Evolutionary conservation across 2,888 invertebrate species (phyloP), one percentile per base, ranked within the genome.

Genomic region (Phasia obesa): DNA sequence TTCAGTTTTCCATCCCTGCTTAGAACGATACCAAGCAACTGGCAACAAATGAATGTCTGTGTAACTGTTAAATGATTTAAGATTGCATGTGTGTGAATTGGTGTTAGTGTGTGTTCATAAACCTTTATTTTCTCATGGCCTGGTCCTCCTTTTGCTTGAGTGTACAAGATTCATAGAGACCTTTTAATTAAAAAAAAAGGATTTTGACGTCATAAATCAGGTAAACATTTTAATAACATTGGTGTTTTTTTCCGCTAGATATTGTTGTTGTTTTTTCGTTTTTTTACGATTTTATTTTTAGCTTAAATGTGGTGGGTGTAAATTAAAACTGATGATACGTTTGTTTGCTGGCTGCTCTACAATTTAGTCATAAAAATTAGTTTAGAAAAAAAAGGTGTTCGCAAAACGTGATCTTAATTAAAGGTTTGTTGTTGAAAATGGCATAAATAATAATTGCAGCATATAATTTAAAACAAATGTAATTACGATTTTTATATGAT

Each of bases 331-430:
- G 62, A 73, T 69, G 53, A 69, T 49, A 57, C 44, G 42, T 25
- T 35, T 44, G 44, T 65, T 65, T 31, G n/a, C 49, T 23, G 44
- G 31, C 64, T 35, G 44, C 47, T 35, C 23, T 23, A 47, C 64
- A 64, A 74, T 65, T 75, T 75, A 74, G 55, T 57, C 65, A 55
- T 64, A 64, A 64, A 55, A 60, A 13, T 49, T 23, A 1, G 3
- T 17, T 25, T 35, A n/a, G 44, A 9, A n/a, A 25, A 35, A 35
- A 35, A 38, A 25, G 19, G 35, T 47, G 49, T 31, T 49, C 38
- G 25, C 49, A 57, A 78, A 65, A 78, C 78, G 71, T 78, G 64
- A 57, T 71, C 42, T 57, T 57, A 65, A 78, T 78, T 78, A 51
- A 78, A 71, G 59, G 62, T 44, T 19, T 59, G 35, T 62, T 53